phyloP scores from a whole-genome alignment of 2,888 invertebrate species.

The Periphyllus acericola region DNA sequence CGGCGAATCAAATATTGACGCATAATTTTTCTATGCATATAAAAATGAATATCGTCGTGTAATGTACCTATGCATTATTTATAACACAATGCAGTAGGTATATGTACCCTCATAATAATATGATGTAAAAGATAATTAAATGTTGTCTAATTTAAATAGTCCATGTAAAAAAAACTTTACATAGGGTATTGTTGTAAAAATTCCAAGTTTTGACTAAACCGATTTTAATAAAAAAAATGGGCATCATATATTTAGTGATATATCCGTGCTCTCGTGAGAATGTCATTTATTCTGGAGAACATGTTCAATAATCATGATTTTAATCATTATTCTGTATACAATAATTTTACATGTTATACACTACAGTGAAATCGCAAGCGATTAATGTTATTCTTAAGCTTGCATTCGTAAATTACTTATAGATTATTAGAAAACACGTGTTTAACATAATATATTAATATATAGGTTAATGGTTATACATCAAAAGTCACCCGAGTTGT shows the following conservation, averaged over 20 bases:
- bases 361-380: too few relatives aligned
- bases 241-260: neutral
- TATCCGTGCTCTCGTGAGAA: neutral
- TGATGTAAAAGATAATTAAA: neutral
- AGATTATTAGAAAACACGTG: too few relatives aligned
- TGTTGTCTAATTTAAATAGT: neutral
- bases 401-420: too few relatives aligned
- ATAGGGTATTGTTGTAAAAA: neutral
- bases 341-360: too few relatives aligned
- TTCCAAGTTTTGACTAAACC: neutral
- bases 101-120: neutral
- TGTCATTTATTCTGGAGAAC: neutral
- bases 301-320: neutral
- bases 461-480: too few relatives aligned
- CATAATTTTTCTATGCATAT: neutral
- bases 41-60: neutral
- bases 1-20: neutral
- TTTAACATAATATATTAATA: too few relatives aligned
- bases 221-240: neutral
- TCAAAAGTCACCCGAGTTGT: neutral
- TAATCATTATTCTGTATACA: too few relatives aligned
- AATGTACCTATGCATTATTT: neutral
- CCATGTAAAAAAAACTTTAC: neutral
- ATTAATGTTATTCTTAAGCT: too few relatives aligned
- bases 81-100: neutral